Evolutionary conservation across 2,888 invertebrate genomes (phyloP), one percentile per base, ranked within the genome.

Genomic region (Tortricodes alternella): DNA sequence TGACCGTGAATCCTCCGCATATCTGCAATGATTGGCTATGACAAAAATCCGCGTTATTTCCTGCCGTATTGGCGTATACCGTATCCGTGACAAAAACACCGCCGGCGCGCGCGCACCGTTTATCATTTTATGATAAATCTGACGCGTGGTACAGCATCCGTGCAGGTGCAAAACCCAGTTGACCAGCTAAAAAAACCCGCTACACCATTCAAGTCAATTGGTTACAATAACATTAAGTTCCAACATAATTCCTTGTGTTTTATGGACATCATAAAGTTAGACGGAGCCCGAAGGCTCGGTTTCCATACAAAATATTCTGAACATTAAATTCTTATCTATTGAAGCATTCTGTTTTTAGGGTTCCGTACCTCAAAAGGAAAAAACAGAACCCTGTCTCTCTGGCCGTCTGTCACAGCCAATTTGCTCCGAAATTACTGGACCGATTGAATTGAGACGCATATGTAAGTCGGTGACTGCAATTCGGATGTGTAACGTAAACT

Each of bases 121-220:
- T 64, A 79, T 84, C 81, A 82, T 73, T 44, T 60, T 68, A 75
- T 83, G 80, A 83, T 83, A 68, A 74, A 80, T 81, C 72, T 76
- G 76, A 76, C 78, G 71, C 73, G 76, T 73, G 78, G 76, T 64
- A 58, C 73, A 69, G 71, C 78, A 78, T 81, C 76, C 79, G 74
- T 64, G 69, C 85, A 83, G 83, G 74, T 82, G 69, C 63, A 66
- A 64, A 65, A 62, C 62, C 62, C 55, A 23, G 35, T 11, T 65
- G 71, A 74, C 53, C 71, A 70, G 68, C 38, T 35, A 66, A 70
- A 65, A 64, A 73, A 68, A 43, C 44, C 65, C 73, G 76, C 66
- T 72, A 70, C 70, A 67, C 85, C 80, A 85, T 85, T 86, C 79
- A 86, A 86, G 80, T 83, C 85, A 86, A 86, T 83, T 70, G 75